Conservation (phyloP, 37 sponge, comb jelly and placozoan genomes). For the Lycopodina hypogea region DNA sequence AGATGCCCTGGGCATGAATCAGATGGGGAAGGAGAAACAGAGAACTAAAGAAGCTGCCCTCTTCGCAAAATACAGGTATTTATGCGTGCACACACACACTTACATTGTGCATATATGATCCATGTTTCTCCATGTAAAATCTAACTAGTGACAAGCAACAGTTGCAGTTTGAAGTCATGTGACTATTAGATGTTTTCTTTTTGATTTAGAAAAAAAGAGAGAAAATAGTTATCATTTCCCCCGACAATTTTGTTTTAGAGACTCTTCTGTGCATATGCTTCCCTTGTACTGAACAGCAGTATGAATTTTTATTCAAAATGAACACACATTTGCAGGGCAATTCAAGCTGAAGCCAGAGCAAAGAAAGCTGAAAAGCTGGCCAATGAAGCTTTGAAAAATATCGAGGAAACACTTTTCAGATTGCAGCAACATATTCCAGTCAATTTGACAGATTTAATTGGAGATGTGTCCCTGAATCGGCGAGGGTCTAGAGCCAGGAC, state of each 20-base stretch:
- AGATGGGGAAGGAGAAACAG: constrained; percentile 11
- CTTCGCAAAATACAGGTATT: constrained; percentile 29
- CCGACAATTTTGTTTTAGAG: no score
- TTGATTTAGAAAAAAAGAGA: background rate
- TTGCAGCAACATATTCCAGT: background rate
- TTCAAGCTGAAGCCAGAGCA: constrained; percentile 1
- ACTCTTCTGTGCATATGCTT: no score
- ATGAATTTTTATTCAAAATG: no score
- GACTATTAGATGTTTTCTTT: no score
- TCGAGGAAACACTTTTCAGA: background rate
- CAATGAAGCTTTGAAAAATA: constrained; percentile 5
- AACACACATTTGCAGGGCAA: no score
- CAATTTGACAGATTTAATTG: background rate
- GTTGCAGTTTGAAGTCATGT: no score
- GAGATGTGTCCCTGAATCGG: background rate
- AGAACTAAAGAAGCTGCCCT: constrained; percentile 32
- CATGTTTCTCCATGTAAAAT: no score
- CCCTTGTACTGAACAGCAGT: no score
- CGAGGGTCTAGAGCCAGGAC: background rate
- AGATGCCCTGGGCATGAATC: constrained; percentile 1
- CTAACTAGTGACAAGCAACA: no score
- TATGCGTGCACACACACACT: background rate
- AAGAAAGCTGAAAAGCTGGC: constrained; percentile 37
- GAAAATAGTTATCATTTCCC: no score
- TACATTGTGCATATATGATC: background rate